A percentile compares a stretch with the other conserved stretches of the same genome.
phyloP scores from a whole-genome alignment of 2,797 vertebrate species.

The Hypotaenidia philippensis region DNA sequence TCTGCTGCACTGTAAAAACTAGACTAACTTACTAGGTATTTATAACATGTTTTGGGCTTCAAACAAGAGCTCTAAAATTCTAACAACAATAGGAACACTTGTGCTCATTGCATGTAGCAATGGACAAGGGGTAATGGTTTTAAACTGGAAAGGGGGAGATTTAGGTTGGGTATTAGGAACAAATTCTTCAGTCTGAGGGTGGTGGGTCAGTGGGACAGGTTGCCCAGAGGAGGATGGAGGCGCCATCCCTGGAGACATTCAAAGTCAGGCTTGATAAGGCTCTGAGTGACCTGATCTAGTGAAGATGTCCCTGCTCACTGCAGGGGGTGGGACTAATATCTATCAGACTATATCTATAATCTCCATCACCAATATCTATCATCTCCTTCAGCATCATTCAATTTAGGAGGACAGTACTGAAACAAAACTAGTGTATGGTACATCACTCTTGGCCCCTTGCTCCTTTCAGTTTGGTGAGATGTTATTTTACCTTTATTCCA shows the following conservation, averaged over 20 bases:
- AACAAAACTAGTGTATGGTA: neutral
- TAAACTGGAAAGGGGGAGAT: too few relatives aligned
- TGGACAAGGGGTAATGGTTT: too few relatives aligned
- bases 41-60: neutral
- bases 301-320: too few relatives aligned
- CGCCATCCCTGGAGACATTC: too few relatives aligned
- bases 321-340: too few relatives aligned
- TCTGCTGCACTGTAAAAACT: neutral
- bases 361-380: neutral
- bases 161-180: too few relatives aligned
- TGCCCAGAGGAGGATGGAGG: too few relatives aligned
- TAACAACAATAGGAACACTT: neutral
- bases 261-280: too few relatives aligned
- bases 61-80: neutral
- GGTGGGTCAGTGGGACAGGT: too few relatives aligned
- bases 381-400: neutral
- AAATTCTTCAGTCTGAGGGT: too few relatives aligned
- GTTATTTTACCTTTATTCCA: slow-evolving; percentile 92
- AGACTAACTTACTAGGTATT: neutral
- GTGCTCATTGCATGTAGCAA: too few relatives aligned
- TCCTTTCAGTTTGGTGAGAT: neutral
- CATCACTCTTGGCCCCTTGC: neutral
- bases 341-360: neutral
- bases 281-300: too few relatives aligned
- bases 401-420: neutral